phyloP scores from a whole-genome alignment of 2,797 vertebrate genomes.

The Toxotes lorentzi region DNA sequence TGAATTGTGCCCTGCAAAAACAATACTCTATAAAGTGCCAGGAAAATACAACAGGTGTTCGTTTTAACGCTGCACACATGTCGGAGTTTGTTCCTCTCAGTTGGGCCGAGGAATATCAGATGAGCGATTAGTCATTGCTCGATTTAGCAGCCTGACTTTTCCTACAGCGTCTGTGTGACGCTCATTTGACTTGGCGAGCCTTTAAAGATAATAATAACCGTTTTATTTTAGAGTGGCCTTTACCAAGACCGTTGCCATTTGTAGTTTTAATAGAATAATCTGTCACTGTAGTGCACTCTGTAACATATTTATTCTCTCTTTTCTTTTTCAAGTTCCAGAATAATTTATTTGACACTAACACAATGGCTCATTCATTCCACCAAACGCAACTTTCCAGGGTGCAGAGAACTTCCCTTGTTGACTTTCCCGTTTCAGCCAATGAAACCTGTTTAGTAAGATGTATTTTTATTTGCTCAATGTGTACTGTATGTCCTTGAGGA shows the following conservation, averaged over 20 bases:
- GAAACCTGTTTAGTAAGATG: neutral
- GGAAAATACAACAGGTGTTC: neutral
- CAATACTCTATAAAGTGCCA: neutral
- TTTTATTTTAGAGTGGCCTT: neutral
- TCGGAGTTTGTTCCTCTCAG: slow-evolving; percentile 37
- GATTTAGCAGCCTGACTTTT: slow-evolving; percentile 67
- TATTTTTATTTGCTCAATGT: neutral
- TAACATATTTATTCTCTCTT: neutral
- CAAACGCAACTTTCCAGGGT: slow-evolving; percentile 62
- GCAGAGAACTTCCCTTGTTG: slow-evolving; percentile 10
- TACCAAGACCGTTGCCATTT: fast-evolving
- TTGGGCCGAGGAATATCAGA: slow-evolving; percentile 38
- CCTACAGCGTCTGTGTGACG: slow-evolving; percentile 42
- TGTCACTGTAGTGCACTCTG: fast-evolving
- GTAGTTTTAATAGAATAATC: fast-evolving
- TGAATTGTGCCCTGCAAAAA: neutral
- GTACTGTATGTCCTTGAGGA: neutral
- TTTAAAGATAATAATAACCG: neutral
- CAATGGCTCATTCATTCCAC: slow-evolving; percentile 66
- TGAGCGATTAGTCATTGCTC: slow-evolving; percentile 65
- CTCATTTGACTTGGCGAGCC: neutral
- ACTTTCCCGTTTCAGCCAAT: slow-evolving; percentile 21
- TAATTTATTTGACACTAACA: slow-evolving; percentile 21
- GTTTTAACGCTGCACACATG: slow-evolving; percentile 32
- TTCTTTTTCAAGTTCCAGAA: neutral